Evolutionary conservation across 2,888 invertebrate species (phyloP).

Genomic region (Pristionchus japonicus): DNA sequence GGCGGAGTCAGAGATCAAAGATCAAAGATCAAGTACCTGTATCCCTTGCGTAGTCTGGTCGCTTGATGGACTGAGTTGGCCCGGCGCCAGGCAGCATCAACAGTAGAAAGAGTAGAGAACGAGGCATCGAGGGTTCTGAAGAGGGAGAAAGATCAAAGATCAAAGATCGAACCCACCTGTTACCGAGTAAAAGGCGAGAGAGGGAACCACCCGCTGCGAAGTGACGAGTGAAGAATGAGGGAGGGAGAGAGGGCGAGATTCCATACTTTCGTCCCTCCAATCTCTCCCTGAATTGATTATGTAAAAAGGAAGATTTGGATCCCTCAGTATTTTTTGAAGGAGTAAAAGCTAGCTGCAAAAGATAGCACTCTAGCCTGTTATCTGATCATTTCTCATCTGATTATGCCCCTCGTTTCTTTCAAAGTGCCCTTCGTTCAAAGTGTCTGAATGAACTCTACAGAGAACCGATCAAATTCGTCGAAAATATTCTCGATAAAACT

Average conservation of each 20-base stretch:
- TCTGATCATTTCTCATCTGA: neutral
- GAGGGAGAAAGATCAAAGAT: neutral
- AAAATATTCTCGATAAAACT: neutral
- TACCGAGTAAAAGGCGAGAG: neutral
- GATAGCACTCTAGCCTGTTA: neutral
- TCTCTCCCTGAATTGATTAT: neutral
- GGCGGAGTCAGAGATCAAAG: neutral
- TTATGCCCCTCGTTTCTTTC: neutral
- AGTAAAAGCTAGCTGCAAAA: no score
- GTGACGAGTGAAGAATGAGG: neutral
- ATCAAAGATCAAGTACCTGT: neutral
- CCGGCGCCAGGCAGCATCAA: neutral
- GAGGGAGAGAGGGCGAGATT: neutral
- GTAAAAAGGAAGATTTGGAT: no score
- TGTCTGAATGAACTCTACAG: neutral
- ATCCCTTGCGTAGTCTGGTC: conserved; percentile 20
- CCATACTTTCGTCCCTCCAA: neutral
- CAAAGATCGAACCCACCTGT: neutral
- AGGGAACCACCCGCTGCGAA: neutral
- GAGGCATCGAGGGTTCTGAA: neutral
- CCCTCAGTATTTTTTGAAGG: no score
- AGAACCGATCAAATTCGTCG: neutral
- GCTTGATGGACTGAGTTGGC: neutral
- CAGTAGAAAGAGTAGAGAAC: conserved; percentile 1
- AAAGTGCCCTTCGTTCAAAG: neutral